Base-by-base conservation (phyloP, 2,113 vertebrate genomes). In the Scopus umbretta region DNA sequence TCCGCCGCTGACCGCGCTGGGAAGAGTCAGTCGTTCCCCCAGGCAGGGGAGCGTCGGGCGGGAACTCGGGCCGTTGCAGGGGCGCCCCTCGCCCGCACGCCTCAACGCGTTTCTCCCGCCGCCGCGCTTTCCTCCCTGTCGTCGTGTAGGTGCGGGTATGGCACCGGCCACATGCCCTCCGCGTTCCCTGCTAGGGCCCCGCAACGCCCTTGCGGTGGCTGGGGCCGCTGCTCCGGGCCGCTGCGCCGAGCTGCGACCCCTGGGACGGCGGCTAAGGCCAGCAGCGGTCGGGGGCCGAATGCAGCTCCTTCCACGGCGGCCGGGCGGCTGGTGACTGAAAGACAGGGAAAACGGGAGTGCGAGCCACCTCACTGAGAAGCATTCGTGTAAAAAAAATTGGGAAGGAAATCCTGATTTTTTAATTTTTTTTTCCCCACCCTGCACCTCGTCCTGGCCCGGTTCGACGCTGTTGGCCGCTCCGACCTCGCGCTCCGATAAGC, bases 401-500 rank as follows among this genome's bases (percentile, higher is more conserved):
- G 89, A 67, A 55, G 47, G 83, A 84, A 66, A 78, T 71, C 20
- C 59, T 40, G 3, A 4, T 84, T 80, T 72, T 76, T 86, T 36
- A n/a, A n/a, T n/a, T n/a, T n/a, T n/a, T n/a, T n/a, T n/a, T n/a
- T n/a, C n/a, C n/a, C n/a, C n/a, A n/a, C n/a, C n/a, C n/a, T n/a
- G n/a, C n/a, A n/a, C 47, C 30, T 53, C 42, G 1, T 27, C 19
- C 45, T 30, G 76, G 50, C 38, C 38, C 42, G 0, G 26, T 84
- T 91, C 73, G 27, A 23, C 4, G 0, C 10, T 3, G 11, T 36
- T 81, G 20, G 3, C 8, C 34, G 36, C 36, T 63, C 19, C 13
- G 27, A 16, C 29, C 17, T 40, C 43, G 0, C 13, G 45, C 72
- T 59, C 38, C 21, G 2, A 0, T 19, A 10, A 58, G 16, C 32